Base-by-base conservation (phyloP, 2,888 invertebrate species). In the Epistrophe eligans region DNA sequence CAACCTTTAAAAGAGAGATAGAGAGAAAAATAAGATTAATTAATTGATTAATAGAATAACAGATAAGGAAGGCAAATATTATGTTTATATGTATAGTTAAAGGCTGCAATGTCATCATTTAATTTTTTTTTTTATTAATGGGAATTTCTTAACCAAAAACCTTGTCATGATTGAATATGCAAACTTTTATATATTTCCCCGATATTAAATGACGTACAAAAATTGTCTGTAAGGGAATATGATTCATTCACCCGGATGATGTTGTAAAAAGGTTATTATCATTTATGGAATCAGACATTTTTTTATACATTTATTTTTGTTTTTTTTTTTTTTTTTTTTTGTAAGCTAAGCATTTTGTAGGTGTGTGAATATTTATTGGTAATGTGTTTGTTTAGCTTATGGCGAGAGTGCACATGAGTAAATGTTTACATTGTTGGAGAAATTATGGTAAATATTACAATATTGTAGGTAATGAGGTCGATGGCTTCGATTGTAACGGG, bases 111-210 rank as follows among this genome's bases (percentile, higher is more conserved):
- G 66, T 45, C 48, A 66, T 66, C 45, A 32, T n/a, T 28, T 19
- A 6, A 40, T 24, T 9, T 19, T 70, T 45, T 48, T 17, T 57
- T 19, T 40, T 62, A 32, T 4, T 32, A 28, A 58, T 62, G 70
- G 85, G 71, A 74, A 79, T 40, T 79, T 82, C 52, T 66, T 74
- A 82, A 82, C 73, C 77, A 64, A 50, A 50, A 70, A 50, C 71
- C 74, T 82, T 57, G 82, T 85, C 85, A 85, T 77, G 50, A 19
- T 66, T 50, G 70, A 77, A n/a, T 24, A 24, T 80, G 84, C 60
- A 67, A 67, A 81, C 7, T n/a, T 24, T 15, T 15, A 1, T 19
- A 15, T 55, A 73, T 45, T 72, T 77, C 55, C 66, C 24, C 38
- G 6, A n/a, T 45, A 32, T 32, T 55, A 40, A 82, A 40, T 70